phyloP scores from a whole-genome alignment of 2,113 vertebrate species.

The Thryonomys swinderianus region DNA sequence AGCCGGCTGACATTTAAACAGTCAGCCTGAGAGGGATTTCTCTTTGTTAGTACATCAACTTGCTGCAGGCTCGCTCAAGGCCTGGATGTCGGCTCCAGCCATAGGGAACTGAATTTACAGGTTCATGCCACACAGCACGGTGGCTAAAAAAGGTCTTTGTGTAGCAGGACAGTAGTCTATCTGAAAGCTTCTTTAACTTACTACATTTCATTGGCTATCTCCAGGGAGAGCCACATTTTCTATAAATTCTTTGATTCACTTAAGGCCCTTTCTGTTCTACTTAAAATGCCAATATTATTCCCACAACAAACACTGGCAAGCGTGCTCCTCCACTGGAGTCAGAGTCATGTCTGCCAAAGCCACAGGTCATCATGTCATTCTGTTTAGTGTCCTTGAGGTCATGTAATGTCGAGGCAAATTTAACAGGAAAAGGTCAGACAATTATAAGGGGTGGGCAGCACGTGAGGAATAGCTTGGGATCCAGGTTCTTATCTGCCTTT shows the following conservation, averaged over 20 bases:
- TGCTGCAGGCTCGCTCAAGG: constrained; percentile 74
- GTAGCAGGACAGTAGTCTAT: constrained; percentile 66
- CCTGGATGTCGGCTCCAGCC: constrained; percentile 68
- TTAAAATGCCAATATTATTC: not conserved
- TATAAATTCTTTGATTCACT: constrained; percentile 1
- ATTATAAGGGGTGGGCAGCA: not conserved
- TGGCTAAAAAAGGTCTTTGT: constrained; percentile 65
- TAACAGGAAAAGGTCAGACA: not conserved
- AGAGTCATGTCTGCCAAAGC: not conserved
- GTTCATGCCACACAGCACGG: constrained; percentile 62
- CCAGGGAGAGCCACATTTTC: constrained; percentile 65
- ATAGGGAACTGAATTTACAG: constrained; percentile 65
- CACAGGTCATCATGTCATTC: not conserved
- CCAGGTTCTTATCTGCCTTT: not conserved
- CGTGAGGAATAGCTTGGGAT: not conserved
- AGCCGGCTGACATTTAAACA: constrained; percentile 74
- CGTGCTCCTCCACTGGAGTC: not conserved
- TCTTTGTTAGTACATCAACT: constrained; percentile 69
- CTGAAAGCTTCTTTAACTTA: constrained; percentile 73
- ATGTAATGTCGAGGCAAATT: no score
- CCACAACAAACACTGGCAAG: constrained; percentile 18
- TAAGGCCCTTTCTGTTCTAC: constrained; percentile 26
- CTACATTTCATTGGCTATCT: constrained; percentile 24
- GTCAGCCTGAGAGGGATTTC: constrained; percentile 60
- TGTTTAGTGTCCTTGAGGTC: not conserved